A percentile compares a stretch with the other conserved stretches of the same genome.
These are phyloP conservation scores for Ypsolopha sequella DNA, from an alignment of 2,888 invertebrate species.

Conservation along the genomic window DNA sequence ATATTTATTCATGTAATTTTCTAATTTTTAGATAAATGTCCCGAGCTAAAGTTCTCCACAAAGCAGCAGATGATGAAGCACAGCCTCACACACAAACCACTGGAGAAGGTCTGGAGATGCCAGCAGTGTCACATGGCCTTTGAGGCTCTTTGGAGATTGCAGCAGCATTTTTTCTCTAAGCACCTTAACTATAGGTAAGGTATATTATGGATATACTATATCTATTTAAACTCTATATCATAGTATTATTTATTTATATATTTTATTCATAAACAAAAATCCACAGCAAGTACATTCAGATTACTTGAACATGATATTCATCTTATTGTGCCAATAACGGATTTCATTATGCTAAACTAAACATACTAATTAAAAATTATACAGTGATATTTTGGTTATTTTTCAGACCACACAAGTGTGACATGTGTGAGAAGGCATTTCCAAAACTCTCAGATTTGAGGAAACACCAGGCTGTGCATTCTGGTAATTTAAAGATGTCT, in stretches of 20 bases:
- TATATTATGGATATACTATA: not conserved
- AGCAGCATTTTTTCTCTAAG: slow-evolving; percentile 53
- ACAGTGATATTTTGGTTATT: not conserved
- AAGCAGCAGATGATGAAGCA: slow-evolving; percentile 60
- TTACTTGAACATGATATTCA: too few relatives aligned
- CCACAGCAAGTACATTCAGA: too few relatives aligned
- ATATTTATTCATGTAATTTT: not conserved
- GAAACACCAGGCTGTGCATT: slow-evolving; percentile 45
- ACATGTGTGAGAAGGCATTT: slow-evolving; percentile 47
- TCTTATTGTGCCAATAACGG: too few relatives aligned
- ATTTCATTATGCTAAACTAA: too few relatives aligned
- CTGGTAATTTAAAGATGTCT: slow-evolving; percentile 24
- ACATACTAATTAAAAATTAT: too few relatives aligned
- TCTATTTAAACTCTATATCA: too few relatives aligned
- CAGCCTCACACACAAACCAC: slow-evolving; percentile 42
- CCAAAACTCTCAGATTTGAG: slow-evolving; percentile 50
- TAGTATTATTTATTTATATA: too few relatives aligned
- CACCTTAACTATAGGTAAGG: slow-evolving; percentile 47
- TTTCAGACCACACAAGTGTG: slow-evolving; percentile 58
- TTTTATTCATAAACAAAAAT: too few relatives aligned
- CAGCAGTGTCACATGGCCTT: slow-evolving; percentile 51
- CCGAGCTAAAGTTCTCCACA: slow-evolving; percentile 46
- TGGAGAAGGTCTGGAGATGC: slow-evolving; percentile 51
- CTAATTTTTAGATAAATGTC: slow-evolving; percentile 43
- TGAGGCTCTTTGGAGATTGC: slow-evolving; percentile 50